phyloP scores from a whole-genome alignment of 2,113 vertebrate genomes.

The Stegostoma tigrinum region DNA sequence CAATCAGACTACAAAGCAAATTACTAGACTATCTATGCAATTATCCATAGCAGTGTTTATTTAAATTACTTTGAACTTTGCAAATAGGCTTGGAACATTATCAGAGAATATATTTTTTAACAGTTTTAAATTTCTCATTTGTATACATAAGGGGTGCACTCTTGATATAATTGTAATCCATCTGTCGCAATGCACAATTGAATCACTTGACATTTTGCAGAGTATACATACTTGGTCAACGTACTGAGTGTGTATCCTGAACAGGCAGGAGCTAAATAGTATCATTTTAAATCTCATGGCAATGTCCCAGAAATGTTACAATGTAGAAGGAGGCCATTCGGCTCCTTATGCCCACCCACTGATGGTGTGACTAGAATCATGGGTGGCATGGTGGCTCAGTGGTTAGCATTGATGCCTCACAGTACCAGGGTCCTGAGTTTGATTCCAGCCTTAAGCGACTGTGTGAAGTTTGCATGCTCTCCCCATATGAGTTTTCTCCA shows the following conservation, averaged over 20 bases:
- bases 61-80: conserved; percentile 10
- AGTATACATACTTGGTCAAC: background rate
- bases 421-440: too few relatives aligned
- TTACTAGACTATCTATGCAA: background rate
- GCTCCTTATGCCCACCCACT: too few relatives aligned
- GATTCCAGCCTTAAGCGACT: too few relatives aligned
- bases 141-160: background rate
- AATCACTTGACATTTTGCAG: conserved; percentile 5
- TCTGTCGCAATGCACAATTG: background rate
- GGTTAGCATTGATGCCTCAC: too few relatives aligned
- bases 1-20: background rate
- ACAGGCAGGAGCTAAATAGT: background rate
- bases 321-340: too few relatives aligned
- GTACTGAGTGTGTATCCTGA: background rate
- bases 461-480: too few relatives aligned
- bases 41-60: background rate
- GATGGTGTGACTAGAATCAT: too few relatives aligned
- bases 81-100: background rate
- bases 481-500: too few relatives aligned
- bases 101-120: background rate
- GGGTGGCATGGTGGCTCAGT: too few relatives aligned
- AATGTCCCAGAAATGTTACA: too few relatives aligned
- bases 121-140: background rate
- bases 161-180: background rate
- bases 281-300: too few relatives aligned